Conservation (phyloP, 2,113 vertebrate species). For the Calypte anna region DNA sequence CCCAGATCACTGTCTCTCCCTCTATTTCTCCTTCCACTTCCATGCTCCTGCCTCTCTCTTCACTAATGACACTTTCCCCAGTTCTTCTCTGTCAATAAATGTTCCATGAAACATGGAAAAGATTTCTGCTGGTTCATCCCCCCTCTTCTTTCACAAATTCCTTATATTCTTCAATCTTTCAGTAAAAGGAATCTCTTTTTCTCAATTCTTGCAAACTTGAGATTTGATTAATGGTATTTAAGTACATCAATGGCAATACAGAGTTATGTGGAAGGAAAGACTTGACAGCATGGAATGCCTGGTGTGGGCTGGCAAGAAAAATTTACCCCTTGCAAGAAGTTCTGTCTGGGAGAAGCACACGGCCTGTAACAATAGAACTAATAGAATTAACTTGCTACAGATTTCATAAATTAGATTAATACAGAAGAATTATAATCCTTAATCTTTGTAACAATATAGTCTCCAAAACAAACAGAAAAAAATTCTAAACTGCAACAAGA, state of each 20-base stretch:
- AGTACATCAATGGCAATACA: constrained; percentile 42
- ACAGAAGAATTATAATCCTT: not conserved
- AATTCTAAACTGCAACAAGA: not conserved
- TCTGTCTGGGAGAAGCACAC: not conserved
- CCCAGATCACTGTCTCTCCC: not conserved
- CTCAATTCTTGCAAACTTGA: not conserved
- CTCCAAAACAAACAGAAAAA: constrained; percentile 44
- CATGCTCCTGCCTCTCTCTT: not conserved
- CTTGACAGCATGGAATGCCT: constrained; percentile 16
- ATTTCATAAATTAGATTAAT: constrained; percentile 31
- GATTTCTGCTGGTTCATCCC: not conserved
- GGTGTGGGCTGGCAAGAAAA: constrained; percentile 15
- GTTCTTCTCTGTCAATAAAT: not conserved
- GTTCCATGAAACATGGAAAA: not conserved
- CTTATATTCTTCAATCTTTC: not conserved
- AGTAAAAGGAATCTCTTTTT: not conserved
- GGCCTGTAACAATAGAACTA: constrained; percentile 27
- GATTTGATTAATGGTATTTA: not conserved
- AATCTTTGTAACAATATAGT: not conserved
- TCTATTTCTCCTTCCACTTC: not conserved
- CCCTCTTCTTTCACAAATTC: not conserved
- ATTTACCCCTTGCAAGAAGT: not conserved
- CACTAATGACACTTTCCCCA: not conserved
- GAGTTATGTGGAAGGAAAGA: not conserved
- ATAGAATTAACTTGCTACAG: constrained; percentile 18